Base-by-base conservation (phyloP, 2,888 invertebrate genomes). In the Parascotia fuliginaria region DNA sequence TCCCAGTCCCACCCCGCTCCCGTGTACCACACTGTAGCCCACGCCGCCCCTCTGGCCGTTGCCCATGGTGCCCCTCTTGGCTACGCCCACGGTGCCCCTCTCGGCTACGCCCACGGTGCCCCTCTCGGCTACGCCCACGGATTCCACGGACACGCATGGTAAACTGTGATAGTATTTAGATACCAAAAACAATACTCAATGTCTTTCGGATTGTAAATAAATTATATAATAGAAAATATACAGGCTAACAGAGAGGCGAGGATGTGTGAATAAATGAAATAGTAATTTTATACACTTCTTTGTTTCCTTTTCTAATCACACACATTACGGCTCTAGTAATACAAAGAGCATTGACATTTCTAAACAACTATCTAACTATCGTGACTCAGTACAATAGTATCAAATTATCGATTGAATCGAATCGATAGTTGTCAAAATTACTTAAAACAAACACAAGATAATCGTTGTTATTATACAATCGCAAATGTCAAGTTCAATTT, bases 231-330 rank as follows among this genome's bases (percentile, higher is more conserved):
- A 78, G 77, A 78, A 72, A 70, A 31, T 57, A 79, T 76, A 84
- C 79, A 83, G 79, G 79, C 80, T 83, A 60, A 86, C 73, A 81
- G 80, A 73, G 81, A 74, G 81, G 86, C 85, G 89, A 89, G 89
- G 89, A 89, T 88, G 90, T 82, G 90, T 87, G 87, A 90, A 90
- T 90, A 90, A 89, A 90, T 86, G 87, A 83, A 79, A 82, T 76
- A 77, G 73, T 79, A 77, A 79, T 60, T 78, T 76, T 64, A 66
- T 58, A 52, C 38, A 42, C 15, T 40, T 13, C 32, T 50, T 65
- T 47, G 37, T 50, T 68, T 70, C 33, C 12, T 13, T 13, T 9
- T 7, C 13, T 12, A 12, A 46, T 44, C 31, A 13, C 5, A 19
- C 5, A 19, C 19, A 19, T 19, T 5, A 19, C 5, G 5, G 3